phyloP scores from a whole-genome alignment of 2,113 vertebrate species.

The Progne subis region DNA sequence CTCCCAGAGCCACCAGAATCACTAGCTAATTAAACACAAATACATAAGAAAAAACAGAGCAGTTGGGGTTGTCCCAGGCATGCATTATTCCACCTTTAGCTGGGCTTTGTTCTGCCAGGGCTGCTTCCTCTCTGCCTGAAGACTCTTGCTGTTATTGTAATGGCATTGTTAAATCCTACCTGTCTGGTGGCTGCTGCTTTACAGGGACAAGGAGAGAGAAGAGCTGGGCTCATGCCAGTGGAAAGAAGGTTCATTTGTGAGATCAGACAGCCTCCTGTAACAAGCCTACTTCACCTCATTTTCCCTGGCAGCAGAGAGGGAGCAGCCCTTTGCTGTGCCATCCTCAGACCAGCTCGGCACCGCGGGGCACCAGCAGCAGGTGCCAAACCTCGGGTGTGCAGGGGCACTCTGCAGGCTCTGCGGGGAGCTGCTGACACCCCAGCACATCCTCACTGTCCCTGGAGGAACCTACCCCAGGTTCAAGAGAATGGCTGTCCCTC shows the following conservation, averaged over 20 bases:
- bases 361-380: background rate
- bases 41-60: background rate
- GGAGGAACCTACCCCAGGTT: background rate
- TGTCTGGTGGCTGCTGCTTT: background rate
- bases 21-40: slow-evolving; percentile 30
- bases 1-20: background rate
- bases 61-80: background rate
- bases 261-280: background rate
- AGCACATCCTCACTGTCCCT: background rate
- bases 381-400: background rate
- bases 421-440: background rate
- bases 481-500: background rate
- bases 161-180: background rate
- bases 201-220: background rate
- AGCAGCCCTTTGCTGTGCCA: background rate
- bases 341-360: background rate
- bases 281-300: rapidly evolving
- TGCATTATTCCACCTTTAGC: background rate
- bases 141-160: background rate
- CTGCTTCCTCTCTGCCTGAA: background rate
- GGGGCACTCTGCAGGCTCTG: background rate
- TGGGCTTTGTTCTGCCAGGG: background rate
- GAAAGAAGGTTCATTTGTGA: background rate
- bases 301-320: rapidly evolving
- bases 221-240: background rate